These are phyloP conservation scores for Diceros bicornis DNA, from an alignment of 2,797 vertebrate genomes.

Conservation along the genomic window DNA sequence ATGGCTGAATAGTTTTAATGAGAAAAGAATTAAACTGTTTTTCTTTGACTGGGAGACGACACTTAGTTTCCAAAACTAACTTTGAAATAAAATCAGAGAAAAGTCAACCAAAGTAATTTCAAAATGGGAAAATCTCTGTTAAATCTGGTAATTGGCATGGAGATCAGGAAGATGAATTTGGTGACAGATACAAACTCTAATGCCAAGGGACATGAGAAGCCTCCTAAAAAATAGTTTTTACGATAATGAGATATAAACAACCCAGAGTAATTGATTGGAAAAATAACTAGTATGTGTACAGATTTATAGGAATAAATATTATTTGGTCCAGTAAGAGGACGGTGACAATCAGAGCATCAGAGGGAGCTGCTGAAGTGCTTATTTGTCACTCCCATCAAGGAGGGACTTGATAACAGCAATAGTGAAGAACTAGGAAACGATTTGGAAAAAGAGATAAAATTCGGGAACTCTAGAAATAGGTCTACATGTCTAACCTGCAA, in stretches of 20 bases:
- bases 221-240: neutral
- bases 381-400: neutral
- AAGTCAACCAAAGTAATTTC: constrained; percentile 49
- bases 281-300: neutral
- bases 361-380: neutral
- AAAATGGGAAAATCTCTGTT: constrained; percentile 16
- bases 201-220: neutral
- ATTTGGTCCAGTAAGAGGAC: neutral
- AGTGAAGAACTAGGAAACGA: neutral
- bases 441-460: constrained; percentile 57
- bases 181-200: neutral
- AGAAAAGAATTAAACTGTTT: constrained; percentile 34
- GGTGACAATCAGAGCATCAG: neutral
- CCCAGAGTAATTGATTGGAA: neutral
- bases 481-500: neutral
- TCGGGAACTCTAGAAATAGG: neutral
- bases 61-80: constrained; percentile 31
- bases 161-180: constrained; percentile 4
- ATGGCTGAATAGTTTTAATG: constrained; percentile 38
- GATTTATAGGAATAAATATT: neutral
- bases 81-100: constrained; percentile 65
- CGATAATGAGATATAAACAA: neutral
- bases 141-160: neutral
- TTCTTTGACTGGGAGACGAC: constrained; percentile 13
- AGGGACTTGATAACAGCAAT: neutral